Conservation (phyloP, 2,797 vertebrate genomes). For the Oreonectes daqikongensis region DNA sequence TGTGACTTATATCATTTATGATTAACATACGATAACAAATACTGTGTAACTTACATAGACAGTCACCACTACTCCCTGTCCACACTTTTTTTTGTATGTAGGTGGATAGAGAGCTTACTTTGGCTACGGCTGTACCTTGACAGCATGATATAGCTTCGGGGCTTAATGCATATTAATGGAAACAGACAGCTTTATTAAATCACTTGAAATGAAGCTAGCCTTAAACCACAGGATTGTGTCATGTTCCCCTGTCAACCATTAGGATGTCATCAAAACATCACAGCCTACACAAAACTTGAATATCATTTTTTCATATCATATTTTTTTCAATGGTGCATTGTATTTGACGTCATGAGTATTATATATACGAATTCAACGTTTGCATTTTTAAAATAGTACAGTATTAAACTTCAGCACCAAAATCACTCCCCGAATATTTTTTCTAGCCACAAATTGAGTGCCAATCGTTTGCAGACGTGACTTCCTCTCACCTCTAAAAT, state of each 20-base stretch:
- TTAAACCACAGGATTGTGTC: constrained; percentile 15
- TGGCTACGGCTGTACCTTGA: neutral
- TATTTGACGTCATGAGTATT: neutral
- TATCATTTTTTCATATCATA: neutral
- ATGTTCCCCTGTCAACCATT: neutral
- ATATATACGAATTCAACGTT: neutral
- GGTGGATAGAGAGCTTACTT: neutral
- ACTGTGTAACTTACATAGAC: constrained; percentile 30
- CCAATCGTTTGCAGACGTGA: constrained; percentile 72
- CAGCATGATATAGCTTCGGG: neutral
- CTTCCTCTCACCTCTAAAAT: constrained; percentile 72
- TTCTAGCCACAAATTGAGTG: constrained; percentile 66
- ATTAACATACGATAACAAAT: constrained; percentile 27
- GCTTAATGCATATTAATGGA: neutral
- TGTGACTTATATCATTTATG: constrained; percentile 39
- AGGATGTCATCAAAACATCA: neutral
- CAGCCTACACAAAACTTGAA: neutral
- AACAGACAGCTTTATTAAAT: constrained; percentile 13
- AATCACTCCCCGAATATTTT: constrained; percentile 44
- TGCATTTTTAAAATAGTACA: constrained; percentile 14
- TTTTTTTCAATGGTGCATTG: neutral
- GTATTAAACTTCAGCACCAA: constrained; percentile 56
- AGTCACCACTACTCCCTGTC: constrained; percentile 9
- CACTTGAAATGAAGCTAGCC: constrained; percentile 11
- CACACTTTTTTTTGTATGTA: neutral